Base-by-base conservation (phyloP, 1,140 invertebrate species). In the Pemphigus obesinymphae region DNA sequence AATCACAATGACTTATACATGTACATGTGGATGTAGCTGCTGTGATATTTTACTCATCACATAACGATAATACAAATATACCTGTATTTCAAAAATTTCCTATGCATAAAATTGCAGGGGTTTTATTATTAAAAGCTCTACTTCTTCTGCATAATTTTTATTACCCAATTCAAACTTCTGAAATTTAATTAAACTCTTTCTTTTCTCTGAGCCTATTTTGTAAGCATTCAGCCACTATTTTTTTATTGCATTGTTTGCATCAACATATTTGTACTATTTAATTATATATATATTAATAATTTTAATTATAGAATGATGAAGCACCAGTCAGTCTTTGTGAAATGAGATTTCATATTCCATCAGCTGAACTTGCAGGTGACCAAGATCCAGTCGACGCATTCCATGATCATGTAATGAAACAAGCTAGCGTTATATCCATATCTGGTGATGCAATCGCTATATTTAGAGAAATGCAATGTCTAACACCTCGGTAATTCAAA, bases 391-490 rank as follows among this genome's bases (percentile, higher is more conserved):
- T 99, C 0, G 95, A 98, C 86, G 93, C 95, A 55, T 99, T 99
- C 89, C 93, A 98, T 85, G 92, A 97, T 84, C 93, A 97, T 87
- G 96, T 99, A 6, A 94, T 99, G 92, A 92, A 93, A 82, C 99
- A 98, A 88, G 98, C 98, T 11, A 97, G 95, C 83, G 96, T 99
- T 83, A 98, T 99, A 84, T 97, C 95, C 84, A 96, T 98, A 2
- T 97, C 96, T 73, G 98, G 97, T 37, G 97, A 99, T 89, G 96
- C 97, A 8, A 96, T 99, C 87, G 96, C 96, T 78, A 97, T 96
- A 83, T 98, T 99, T 88, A 90, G 93, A 83, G 97, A 99, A 89
- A 92, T 99, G 83, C 96, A 99, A 84, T 99, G 97, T 88, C 93
- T 99, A 61, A 99, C 98, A 66, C 98, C 98, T 83, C 94, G 97